Conservation (phyloP, 92 coral and sea anemone genomes). For the Siderastrea radians region DNA sequence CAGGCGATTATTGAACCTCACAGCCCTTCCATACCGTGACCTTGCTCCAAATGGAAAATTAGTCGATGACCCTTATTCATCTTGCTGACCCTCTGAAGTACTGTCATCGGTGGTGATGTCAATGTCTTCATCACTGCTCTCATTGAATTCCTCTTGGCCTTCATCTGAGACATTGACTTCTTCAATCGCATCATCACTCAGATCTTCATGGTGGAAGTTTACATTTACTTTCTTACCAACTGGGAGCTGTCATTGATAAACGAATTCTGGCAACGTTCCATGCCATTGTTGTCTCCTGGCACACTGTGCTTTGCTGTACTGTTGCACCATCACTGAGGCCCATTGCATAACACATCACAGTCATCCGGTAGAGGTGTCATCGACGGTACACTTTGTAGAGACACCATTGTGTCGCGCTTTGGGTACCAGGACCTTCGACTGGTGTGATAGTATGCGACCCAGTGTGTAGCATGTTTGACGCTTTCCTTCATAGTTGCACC, state of each 20-base stretch:
- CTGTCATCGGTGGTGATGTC: slow-evolving; percentile 53
- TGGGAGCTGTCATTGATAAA: too few species aligned
- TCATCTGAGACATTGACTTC: slow-evolving; percentile 56
- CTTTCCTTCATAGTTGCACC: slow-evolving; percentile 63
- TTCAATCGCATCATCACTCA: slow-evolving; percentile 7
- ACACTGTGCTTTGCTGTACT: too few species aligned
- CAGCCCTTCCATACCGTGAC: too few species aligned
- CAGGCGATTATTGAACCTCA: too few species aligned
- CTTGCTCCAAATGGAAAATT: too few species aligned
- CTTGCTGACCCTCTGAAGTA: slow-evolving; percentile 2
- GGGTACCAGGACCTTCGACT: slow-evolving; percentile 67
- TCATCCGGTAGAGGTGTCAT: slow-evolving; percentile 10
- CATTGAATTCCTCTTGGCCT: slow-evolving; percentile 53
- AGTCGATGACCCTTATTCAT: too few species aligned
- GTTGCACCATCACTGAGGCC: too few species aligned
- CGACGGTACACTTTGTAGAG: slow-evolving; percentile 17
- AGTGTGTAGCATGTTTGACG: slow-evolving; percentile 56
- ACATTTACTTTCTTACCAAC: too few species aligned
- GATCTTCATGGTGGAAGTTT: neutral
- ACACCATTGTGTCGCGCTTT: slow-evolving; percentile 39
- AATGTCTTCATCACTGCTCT: slow-evolving; percentile 76
- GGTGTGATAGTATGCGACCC: slow-evolving; percentile 72
- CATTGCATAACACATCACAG: too few species aligned
- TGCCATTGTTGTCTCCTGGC: too few species aligned
- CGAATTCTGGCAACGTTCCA: too few species aligned